These are phyloP conservation scores for Eilema caniola DNA, from an alignment of 2,888 invertebrate genomes.

Conservation along the genomic window DNA sequence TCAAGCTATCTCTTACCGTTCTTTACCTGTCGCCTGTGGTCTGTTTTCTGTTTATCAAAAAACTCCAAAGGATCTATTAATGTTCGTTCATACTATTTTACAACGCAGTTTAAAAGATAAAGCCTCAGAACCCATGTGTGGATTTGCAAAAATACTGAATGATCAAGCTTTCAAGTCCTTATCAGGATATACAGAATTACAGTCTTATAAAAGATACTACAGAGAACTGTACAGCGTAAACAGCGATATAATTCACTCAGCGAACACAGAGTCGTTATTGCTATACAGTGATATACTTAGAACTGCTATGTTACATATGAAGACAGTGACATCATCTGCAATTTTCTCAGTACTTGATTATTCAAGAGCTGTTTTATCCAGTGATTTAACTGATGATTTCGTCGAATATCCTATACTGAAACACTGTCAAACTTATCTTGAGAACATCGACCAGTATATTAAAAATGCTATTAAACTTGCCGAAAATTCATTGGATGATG, in stretches of 20 bases:
- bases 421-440: constrained; percentile 81
- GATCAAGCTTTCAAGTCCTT: constrained; percentile 54
- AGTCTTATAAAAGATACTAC: constrained; percentile 65
- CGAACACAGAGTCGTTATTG: constrained; percentile 77
- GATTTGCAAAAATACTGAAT: constrained; percentile 54
- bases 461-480: constrained; percentile 64
- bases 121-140: constrained; percentile 30
- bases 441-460: constrained; percentile 79
- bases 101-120: constrained; percentile 46
- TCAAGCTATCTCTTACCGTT: constrained; percentile 50
- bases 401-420: constrained; percentile 85
- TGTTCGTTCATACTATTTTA: constrained; percentile 56
- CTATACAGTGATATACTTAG: constrained; percentile 77
- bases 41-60: constrained; percentile 69
- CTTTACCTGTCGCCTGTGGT: constrained; percentile 55
- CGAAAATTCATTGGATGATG: constrained; percentile 64
- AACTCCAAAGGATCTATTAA: constrained; percentile 57
- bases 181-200: constrained; percentile 36
- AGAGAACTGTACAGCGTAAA: constrained; percentile 61
- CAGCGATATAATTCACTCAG: constrained; percentile 42
- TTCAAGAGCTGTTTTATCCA: constrained; percentile 77
- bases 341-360: constrained; percentile 81
- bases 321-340: constrained; percentile 45
- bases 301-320: constrained; percentile 31
- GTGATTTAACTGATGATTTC: constrained; percentile 79